phyloP scores from a whole-genome alignment of 2,113 vertebrate genomes.

The Cyprinus carpio region DNA sequence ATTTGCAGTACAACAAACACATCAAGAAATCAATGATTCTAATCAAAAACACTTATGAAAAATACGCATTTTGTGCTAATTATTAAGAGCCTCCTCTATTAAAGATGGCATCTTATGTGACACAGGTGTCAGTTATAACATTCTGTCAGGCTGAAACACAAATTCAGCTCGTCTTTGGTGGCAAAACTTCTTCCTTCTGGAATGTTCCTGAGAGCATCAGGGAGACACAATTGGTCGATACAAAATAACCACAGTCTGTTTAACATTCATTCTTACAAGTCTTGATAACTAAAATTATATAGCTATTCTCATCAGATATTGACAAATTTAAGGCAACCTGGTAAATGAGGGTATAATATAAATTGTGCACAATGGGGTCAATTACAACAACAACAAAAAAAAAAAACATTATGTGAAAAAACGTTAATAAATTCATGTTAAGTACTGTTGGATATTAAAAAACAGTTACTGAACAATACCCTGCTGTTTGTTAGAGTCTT shows the following conservation, averaged over 20 bases:
- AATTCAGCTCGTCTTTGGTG: slow-evolving; percentile 37
- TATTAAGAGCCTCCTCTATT: not conserved
- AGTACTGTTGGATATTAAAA: not conserved
- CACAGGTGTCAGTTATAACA: not conserved
- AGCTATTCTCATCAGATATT: not conserved
- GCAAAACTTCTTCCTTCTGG: not conserved
- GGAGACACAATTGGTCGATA: not conserved
- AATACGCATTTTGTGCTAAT: not conserved
- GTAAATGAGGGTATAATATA: not conserved
- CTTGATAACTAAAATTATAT: not conserved
- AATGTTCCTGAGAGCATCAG: slow-evolving; percentile 32
- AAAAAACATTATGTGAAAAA: too few species aligned
- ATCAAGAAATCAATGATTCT: not conserved
- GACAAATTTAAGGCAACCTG: not conserved
- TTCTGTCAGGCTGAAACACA: slow-evolving; percentile 6
- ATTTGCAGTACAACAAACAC: not conserved
- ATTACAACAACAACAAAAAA: too few species aligned
- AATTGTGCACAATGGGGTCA: not conserved
- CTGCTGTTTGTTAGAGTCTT: not conserved
- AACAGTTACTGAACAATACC: not conserved
- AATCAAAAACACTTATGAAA: not conserved
- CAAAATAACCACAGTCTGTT: not conserved
- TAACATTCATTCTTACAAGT: too few species aligned
- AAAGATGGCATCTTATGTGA: not conserved
- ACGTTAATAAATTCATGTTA: not conserved